phyloP scores from a whole-genome alignment of 2,113 vertebrate genomes.

The Tauraco erythrolophus region DNA sequence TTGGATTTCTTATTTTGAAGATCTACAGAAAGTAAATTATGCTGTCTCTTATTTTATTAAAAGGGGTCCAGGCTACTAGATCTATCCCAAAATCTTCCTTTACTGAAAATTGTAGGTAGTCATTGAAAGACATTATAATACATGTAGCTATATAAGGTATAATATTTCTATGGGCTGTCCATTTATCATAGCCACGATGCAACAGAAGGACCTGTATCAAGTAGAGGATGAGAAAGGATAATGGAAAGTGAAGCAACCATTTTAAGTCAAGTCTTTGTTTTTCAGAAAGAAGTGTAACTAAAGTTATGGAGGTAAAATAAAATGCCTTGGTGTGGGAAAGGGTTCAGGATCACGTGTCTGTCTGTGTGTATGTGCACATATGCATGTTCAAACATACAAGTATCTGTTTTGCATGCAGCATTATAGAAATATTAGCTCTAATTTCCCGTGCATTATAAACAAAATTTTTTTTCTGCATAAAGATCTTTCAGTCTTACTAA shows the following conservation, averaged over 20 bases:
- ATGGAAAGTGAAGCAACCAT: neutral
- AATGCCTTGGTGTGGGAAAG: neutral
- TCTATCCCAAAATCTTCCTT: neutral
- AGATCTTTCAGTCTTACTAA: neutral
- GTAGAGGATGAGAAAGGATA: neutral
- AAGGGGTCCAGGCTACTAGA: neutral
- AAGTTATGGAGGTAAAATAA: neutral
- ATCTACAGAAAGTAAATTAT: neutral
- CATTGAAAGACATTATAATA: neutral
- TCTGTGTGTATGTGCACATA: neutral
- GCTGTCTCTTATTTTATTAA: neutral
- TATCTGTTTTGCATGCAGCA: neutral
- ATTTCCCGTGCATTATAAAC: neutral
- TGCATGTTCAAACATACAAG: neutral
- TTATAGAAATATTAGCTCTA: neutral
- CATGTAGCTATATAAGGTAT: neutral
- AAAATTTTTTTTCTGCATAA: neutral
- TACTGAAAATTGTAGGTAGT: neutral
- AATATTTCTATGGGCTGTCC: neutral
- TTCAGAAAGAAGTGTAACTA: neutral
- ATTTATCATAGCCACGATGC: neutral
- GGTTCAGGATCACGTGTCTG: neutral
- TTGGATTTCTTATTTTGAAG: neutral
- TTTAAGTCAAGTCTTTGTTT: neutral
- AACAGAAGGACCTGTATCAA: neutral